These are phyloP conservation scores for Teinopalpus imperialis DNA, from an alignment of 2,888 invertebrate species.

Conservation along the genomic window DNA sequence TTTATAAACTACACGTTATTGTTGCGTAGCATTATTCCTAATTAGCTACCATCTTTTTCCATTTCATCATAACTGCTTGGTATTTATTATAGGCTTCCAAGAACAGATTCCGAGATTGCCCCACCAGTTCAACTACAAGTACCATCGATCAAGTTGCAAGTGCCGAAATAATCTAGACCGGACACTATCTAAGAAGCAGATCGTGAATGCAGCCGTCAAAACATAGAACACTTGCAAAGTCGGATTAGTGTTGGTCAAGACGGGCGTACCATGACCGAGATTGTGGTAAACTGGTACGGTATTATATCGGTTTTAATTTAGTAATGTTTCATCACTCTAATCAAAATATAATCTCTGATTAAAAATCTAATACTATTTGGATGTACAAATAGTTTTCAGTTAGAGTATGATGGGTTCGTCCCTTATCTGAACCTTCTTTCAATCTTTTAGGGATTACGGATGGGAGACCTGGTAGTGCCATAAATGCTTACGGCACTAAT, in stretches of 20 bases:
- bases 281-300: neutral
- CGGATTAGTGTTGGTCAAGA: constrained; percentile 8
- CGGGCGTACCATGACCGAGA: neutral
- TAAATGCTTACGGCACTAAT: no score
- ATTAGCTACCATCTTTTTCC: neutral
- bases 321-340: no score
- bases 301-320: no score
- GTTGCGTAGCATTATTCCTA: no score
- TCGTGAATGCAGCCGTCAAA: constrained; percentile 11
- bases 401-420: no score
- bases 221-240: constrained; percentile 1
- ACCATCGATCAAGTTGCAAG: constrained; percentile 17
- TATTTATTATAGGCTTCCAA: neutral
- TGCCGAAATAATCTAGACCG: constrained; percentile 21
- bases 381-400: no score
- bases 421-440: no score
- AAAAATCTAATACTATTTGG: no score
- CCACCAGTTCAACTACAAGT: constrained; percentile 2
- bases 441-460: no score
- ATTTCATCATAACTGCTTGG: constrained; percentile 1
- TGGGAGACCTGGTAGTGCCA: no score
- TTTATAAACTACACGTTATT: no score
- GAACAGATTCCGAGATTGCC: constrained; percentile 3
- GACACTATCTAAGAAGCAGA: constrained; percentile 11
- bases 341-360: no score